phyloP scores from a whole-genome alignment of 2,797 vertebrate species.

The Avahi laniger region DNA sequence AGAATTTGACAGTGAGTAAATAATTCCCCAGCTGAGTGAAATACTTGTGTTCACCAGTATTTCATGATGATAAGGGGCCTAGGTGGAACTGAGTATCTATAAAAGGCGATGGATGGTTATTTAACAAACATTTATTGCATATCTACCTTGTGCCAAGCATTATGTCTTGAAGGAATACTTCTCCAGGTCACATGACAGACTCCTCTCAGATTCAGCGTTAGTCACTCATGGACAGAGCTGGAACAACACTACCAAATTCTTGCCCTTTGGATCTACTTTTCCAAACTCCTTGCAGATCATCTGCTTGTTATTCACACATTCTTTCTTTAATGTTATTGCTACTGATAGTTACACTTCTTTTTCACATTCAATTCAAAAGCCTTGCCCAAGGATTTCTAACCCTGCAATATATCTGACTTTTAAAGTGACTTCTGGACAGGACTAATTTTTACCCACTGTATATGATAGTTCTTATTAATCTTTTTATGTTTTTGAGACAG shows the following conservation, averaged over 20 bases:
- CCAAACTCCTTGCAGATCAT: neutral
- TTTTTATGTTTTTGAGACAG: neutral
- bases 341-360: neutral
- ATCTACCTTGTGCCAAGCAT: neutral
- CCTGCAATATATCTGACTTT: neutral
- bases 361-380: neutral
- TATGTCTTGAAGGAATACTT: neutral
- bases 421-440: neutral
- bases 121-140: neutral
- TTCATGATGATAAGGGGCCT: neutral
- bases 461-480: neutral
- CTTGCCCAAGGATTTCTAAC: constrained; percentile 23
- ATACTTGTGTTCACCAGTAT: neutral
- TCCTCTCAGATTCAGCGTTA: neutral
- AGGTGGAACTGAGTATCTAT: neutral
- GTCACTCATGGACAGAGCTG: neutral
- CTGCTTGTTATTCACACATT: neutral
- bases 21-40: neutral
- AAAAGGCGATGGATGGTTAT: neutral
- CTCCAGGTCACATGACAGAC: neutral
- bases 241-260: neutral
- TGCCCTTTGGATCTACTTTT: neutral
- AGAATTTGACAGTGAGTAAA: neutral
- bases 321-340: neutral
- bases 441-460: neutral